Conservation (phyloP, 2,797 vertebrate species). For the Percopsis omiscomaycus region DNA sequence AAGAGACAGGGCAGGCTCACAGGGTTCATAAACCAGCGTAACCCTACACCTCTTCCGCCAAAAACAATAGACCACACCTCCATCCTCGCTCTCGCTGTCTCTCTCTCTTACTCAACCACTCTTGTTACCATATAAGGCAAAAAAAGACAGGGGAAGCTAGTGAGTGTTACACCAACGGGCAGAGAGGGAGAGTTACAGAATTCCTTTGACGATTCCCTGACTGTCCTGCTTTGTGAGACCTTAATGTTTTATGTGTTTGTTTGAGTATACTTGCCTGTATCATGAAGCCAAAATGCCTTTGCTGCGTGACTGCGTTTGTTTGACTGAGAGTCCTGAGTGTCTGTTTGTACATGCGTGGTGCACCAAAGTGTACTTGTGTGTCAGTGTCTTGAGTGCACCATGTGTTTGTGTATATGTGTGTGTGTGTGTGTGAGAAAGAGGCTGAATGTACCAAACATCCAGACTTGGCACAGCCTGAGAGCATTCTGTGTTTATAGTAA, state of each 20-base stretch:
- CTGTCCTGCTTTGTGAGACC: slow-evolving; percentile 36
- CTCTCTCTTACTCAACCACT: slow-evolving; percentile 63
- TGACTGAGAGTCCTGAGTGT: slow-evolving; percentile 14
- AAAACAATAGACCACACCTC: slow-evolving; percentile 82
- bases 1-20: slow-evolving; percentile 60
- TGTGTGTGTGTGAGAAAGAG: slow-evolving; percentile 3
- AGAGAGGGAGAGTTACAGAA: slow-evolving; percentile 59
- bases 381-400: slow-evolving; percentile 6
- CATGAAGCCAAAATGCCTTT: slow-evolving; percentile 34
- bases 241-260: slow-evolving; percentile 51
- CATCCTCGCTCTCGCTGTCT: slow-evolving; percentile 57
- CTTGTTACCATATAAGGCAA: slow-evolving; percentile 84
- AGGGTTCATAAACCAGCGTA: slow-evolving; percentile 63
- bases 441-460: slow-evolving; percentile 20
- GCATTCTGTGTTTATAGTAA: slow-evolving; percentile 67
- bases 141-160: slow-evolving; percentile 70
- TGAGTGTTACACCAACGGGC: slow-evolving; percentile 49
- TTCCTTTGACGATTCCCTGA: slow-evolving; percentile 43
- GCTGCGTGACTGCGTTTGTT: slow-evolving; percentile 10
- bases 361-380: not conserved
- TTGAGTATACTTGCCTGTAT: slow-evolving; percentile 25
- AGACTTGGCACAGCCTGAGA: slow-evolving; percentile 33
- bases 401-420: not conserved
- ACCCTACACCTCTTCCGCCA: slow-evolving; percentile 76
- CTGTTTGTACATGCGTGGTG: slow-evolving; percentile 5